phyloP scores from a whole-genome alignment of 2,888 invertebrate genomes.

The Syrphus vitripennis region DNA sequence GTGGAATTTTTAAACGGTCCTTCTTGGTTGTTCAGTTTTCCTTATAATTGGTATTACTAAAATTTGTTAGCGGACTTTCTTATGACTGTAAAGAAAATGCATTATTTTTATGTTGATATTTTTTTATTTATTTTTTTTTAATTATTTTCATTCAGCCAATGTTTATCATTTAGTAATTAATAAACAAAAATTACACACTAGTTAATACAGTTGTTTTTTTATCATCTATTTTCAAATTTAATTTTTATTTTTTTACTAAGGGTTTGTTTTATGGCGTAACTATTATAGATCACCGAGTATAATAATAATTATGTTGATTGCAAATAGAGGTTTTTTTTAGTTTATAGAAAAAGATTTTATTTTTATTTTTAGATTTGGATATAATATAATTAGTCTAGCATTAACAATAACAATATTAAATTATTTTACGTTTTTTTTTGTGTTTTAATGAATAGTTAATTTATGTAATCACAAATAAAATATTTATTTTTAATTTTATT shows the following conservation, averaged over 20 bases:
- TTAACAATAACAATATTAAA: constrained; percentile 45
- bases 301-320: constrained; percentile 47
- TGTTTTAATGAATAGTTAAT: constrained; percentile 35
- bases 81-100: no score
- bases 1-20: no score
- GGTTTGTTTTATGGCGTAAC: constrained; percentile 42
- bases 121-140: constrained; percentile 52
- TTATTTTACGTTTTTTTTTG: constrained; percentile 24
- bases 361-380: constrained; percentile 10
- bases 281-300: constrained; percentile 35
- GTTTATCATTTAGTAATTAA: constrained; percentile 50
- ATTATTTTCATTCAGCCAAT: constrained; percentile 49
- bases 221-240: neutral
- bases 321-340: constrained; percentile 9
- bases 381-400: constrained; percentile 46
- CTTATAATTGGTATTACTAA: no score
- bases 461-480: neutral
- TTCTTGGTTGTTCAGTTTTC: no score
- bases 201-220: constrained; percentile 50
- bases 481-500: neutral
- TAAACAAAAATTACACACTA: constrained; percentile 60
- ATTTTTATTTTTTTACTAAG: constrained; percentile 6
- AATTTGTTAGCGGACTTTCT: no score
- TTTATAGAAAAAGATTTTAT: constrained; percentile 40
- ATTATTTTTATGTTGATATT: constrained; percentile 25